A percentile compares a stretch with the other conserved stretches of the same genome.
Evolutionary conservation across 1,140 invertebrate species (phyloP).

Genomic region (Chrysoperla carnea): DNA sequence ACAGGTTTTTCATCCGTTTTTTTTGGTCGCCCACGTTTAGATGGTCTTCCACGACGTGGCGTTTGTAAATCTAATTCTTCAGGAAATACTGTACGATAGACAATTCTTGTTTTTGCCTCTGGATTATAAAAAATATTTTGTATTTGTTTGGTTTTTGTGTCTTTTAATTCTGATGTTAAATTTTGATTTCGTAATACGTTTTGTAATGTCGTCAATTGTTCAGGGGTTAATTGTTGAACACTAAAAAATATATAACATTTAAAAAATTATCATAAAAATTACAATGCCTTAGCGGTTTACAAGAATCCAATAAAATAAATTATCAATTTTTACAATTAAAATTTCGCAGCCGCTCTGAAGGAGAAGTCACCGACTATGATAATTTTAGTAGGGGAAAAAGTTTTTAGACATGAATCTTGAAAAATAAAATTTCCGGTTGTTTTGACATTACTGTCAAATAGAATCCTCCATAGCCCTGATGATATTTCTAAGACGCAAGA

Average conservation of each 20-base stretch:
- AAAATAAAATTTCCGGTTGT: no score
- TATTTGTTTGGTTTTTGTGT: background rate
- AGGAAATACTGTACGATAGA: slow-evolving; percentile 15
- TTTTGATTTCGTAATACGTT: background rate
- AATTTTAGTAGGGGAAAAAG: no score
- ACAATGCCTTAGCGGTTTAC: no score
- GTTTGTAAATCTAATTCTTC: slow-evolving; percentile 15
- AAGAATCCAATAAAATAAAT: no score
- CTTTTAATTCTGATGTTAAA: background rate
- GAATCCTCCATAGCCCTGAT: no score
- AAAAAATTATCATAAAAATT: no score
- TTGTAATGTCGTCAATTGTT: background rate
- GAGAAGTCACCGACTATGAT: no score
- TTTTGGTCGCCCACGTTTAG: slow-evolving; percentile 12
- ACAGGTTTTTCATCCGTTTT: slow-evolving; percentile 3
- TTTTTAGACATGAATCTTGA: no score
- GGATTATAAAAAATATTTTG: background rate
- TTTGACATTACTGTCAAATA: no score
- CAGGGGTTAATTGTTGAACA: background rate
- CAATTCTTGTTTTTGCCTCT: background rate
- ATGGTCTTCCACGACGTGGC: slow-evolving; percentile 2
- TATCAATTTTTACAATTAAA: no score
- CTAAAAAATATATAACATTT: background rate
- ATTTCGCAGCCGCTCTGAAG: no score
- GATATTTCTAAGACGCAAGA: no score